Evolutionary conservation across 2,888 invertebrate species (phyloP).

Genomic region (Drosophila incognita): DNA sequence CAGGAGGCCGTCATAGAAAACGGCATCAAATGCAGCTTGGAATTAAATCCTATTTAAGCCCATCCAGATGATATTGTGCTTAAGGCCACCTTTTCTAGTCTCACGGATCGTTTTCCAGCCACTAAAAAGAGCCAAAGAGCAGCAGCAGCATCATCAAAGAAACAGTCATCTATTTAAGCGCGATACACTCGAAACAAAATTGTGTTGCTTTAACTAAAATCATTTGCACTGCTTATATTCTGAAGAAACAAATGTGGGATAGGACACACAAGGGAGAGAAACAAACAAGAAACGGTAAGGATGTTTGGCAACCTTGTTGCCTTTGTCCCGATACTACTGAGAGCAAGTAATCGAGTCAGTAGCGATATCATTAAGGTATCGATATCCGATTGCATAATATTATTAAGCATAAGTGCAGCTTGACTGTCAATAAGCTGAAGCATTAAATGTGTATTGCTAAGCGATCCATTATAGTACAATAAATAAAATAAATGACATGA

Average conservation of each 20-base stretch:
- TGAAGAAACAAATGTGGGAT: too few relatives aligned
- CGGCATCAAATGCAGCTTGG: conserved; percentile 25
- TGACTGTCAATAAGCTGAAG: too few relatives aligned
- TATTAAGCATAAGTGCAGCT: not conserved
- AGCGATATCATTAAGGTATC: not conserved
- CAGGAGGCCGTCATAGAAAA: conserved; percentile 7
- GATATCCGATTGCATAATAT: not conserved
- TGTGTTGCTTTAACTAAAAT: not conserved
- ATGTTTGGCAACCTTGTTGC: too few relatives aligned
- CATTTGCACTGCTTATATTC: not conserved
- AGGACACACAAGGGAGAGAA: too few relatives aligned
- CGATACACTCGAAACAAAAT: not conserved
- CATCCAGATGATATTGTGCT: conserved; percentile 2
- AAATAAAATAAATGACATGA: not conserved
- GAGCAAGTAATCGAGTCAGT: too few relatives aligned
- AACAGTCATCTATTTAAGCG: not conserved
- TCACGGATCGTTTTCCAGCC: not conserved
- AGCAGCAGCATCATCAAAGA: not conserved
- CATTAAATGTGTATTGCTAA: too few relatives aligned
- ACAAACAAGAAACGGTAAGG: too few relatives aligned
- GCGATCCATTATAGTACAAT: not conserved
- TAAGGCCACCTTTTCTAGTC: not conserved
- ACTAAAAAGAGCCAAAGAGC: not conserved
- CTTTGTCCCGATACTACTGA: too few relatives aligned
- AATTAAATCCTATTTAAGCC: conserved; percentile 27